Base-by-base conservation (phyloP, 2,113 vertebrate genomes). In the Serilophus lunatus region DNA sequence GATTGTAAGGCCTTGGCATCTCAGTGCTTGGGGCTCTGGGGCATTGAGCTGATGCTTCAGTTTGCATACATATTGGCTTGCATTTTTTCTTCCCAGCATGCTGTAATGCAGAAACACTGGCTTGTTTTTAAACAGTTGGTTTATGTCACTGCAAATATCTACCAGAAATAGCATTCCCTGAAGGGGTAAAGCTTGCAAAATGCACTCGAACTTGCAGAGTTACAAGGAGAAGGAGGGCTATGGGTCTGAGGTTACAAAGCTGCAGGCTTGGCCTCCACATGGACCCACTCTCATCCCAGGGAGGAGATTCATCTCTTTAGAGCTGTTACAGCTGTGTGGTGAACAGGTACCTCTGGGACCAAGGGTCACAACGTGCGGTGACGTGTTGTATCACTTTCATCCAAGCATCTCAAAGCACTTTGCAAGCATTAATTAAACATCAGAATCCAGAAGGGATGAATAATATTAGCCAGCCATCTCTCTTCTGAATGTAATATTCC, bases 391-490 rank as follows among this genome's bases (percentile, higher is more conserved):
- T 76, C 76, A 2, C 85, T 93, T 96, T 92, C 86, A 95, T 94
- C 88, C 60, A 75, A 82, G 79, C 82, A 82, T 90, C 95, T 96
- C 95, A 93, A 95, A 95, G 87, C 79, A 69, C 82, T 92, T 93
- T 92, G 88, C 78, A 84, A 83, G 71, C 87, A 95, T 93, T 90
- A 95, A 94, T 95, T 90, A 95, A 92, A 93, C 85, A 90, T 93
- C 82, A 94, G 72, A 86, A 95, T 69, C 57, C 82, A 88, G 88
- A 50, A 88, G 66, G 51, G 85, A 86, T 93, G 93, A 92, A 92
- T 95, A 86, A 70, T 90, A 95, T 93, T 86, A 93, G 44, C 64
- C 71, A 90, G 45, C 35, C 44, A 57, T 17, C 61, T 92, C 26
- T 88, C 44, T 81, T 78, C 77, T 93, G 82, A 90, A 86, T 92